Base-by-base conservation (phyloP, 1,140 invertebrate genomes). In the Drosophila chauvacae region DNA sequence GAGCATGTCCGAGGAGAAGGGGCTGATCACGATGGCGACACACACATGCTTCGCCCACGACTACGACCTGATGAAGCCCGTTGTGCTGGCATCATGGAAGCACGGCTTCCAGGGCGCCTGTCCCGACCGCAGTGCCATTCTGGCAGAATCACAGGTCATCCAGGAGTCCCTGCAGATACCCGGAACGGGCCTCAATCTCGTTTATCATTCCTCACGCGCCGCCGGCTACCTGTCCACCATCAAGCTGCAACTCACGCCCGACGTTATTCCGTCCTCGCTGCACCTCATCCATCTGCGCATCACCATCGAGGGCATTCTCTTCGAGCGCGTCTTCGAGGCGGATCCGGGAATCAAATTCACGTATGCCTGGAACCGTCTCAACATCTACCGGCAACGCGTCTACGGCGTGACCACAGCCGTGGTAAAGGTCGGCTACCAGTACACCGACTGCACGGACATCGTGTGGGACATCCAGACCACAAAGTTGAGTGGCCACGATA, bases 391-490 rank as follows among this genome's bases (percentile, higher is more conserved):
- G 35, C 98, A 99, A 93, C 95, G 97, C 63, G 98, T 99, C 30
- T 98, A 97, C 82, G 97, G 97, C 0, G 96, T 97, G 0, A 97
- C 97, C 0, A 97, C 97, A 1, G 97, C 97, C 4, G 94, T 97
- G 93, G 98, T 99, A 1, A 98, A 97, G 93, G 97, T 99, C 16
- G 98, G 98, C 0, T 99, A 99, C 92, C 96, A 99, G 91, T 99
- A 99, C 90, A 96, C 94, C 23, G 97, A 97, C 78, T 99, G 98
- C 93, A 96, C 97, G 72, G 96, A 97, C 81, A 95, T 98, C 16
- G 97, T 99, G 79, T 99, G 98, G 98, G 97, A 98, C 91, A 96
- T 97, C 4, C 97, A 98, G 91, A 98, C 97, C 5, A 98, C 97
- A 0, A 98, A 98, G 90, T 92, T 99, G 37, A 98, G 97, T 81